A percentile compares a stretch with the other conserved stretches of the same genome.
Conservation (phyloP, 2,888 invertebrate genomes). For the Yponomeuta cagnagella region DNA sequence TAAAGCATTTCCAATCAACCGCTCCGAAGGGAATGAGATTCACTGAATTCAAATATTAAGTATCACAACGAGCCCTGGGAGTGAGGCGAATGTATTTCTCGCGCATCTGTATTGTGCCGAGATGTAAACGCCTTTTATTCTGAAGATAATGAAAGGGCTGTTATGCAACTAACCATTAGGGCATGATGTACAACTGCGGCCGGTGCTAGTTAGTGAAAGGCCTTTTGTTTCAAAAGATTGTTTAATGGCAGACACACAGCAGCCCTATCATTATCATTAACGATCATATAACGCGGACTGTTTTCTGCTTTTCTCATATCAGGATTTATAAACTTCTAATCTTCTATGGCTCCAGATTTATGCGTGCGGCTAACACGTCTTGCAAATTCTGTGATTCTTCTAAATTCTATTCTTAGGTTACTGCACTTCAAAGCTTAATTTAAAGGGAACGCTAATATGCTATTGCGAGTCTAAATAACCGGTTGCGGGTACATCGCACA, state of each 20-base stretch:
- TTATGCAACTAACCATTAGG: constrained; percentile 8
- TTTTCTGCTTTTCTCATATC: background rate
- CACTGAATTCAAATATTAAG: background rate
- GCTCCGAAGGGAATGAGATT: background rate
- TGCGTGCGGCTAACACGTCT: background rate
- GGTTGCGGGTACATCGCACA: constrained; percentile 29
- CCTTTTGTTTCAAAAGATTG: background rate
- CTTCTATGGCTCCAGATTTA: background rate
- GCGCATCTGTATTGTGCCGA: background rate
- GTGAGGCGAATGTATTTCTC: background rate
- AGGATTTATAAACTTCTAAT: background rate
- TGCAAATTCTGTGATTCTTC: background rate
- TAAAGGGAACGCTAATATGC: constrained; percentile 25
- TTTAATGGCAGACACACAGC: background rate
- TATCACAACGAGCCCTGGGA: background rate
- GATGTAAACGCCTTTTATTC: background rate
- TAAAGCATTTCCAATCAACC: background rate
- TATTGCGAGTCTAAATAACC: constrained; percentile 35
- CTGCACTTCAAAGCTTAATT: constrained; percentile 26
- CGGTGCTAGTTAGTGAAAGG: constrained; percentile 1
- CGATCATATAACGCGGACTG: background rate
- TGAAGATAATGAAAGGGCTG: constrained; percentile 7
- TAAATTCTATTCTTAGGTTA: background rate
- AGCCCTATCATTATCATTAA: background rate
- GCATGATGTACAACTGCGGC: constrained; percentile 2